Evolutionary conservation across 30 jellyfish, hydroid and myxozoan species (phyloP), one percentile per base, ranked within the genome.

Genomic region (Chrysaora quinquecirrha): DNA sequence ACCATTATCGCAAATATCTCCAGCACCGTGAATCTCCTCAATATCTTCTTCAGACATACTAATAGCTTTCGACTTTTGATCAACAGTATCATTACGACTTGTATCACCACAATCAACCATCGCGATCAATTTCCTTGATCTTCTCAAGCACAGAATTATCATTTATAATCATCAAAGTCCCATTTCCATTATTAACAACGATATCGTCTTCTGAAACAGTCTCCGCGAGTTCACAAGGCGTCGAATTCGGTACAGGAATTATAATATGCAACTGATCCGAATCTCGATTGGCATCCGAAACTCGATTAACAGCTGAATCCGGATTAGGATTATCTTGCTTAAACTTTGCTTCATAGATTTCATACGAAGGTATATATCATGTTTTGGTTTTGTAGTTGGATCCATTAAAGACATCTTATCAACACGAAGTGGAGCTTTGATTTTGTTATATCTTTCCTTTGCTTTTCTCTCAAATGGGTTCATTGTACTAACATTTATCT

Each of bases 201-300:
- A 52, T 7, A 20, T 52, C 29, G 19, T 52, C 29, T 9, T 19
- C 25, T 3, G 68, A 52, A 20, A 20, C 25, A 52, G 68, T 20
- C 68, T 52, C 68, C 68, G 25, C 29, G 4, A 52, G 68, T 20
- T 52, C 68, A 52, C 29, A 52, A 20, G 68, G 68, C 68, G 68
- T 46, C 20, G 77, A 49, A 25, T n/a, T 56, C 24, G 90, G 83
- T 29, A 71, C 73, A 9, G 82, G 90, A 65, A 80, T 47, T 2
- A 80, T 47, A 49, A 46, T 23, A 2, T 71, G 90, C 30, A 28
- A 11, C 0, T 23, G 58, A 2, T 43, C 89, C 3, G 58, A 52
- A 52, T 52, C 68, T 19, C 29, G 68, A 52, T 52, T 52, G 27
- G 25, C 4, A 10, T 52, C 29, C 12, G 12, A 16, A 43, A 6